Base-by-base conservation (phyloP, 2,888 invertebrate genomes). In the Drosophila austrosaltans region DNA sequence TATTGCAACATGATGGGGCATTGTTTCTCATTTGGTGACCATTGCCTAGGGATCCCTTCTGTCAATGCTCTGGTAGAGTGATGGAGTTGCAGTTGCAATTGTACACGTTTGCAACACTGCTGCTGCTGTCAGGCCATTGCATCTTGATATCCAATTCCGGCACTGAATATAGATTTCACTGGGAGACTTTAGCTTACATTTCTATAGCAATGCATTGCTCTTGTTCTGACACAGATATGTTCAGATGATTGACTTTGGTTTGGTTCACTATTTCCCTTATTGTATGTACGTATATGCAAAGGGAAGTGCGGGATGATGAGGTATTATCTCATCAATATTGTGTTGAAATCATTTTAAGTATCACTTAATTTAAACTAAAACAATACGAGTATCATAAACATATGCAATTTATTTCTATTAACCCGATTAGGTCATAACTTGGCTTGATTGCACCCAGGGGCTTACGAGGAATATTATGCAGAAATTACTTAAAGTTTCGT, bases 401-500 rank as follows among this genome's bases (percentile, higher is more conserved):
- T 28, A 30, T 36, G 73, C 69, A 63, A 56, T 62, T 63, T 57
- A 57, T 66, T 63, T 63, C 66, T 66, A 76, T 78, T 66, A 69
- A 53, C 64, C 53, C 36, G 53, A 28, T 25, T 36, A 20, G 28
- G 53, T 22, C 39, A 53, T 53, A 36, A 39, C 56, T 53, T 32
- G 12, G 7, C 10, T 59, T 58, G 60, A 89, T 78, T 73, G 70
- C 66, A 66, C 89, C 75, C 89, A 63, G 65, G 53, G 30, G 36
- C 28, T 25, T 63, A 68, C 54, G 63, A 39, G 71, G 32, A 66
- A 72, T 84, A 87, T 87, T 84, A 83, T 89, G 89, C 89, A 76
- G 79, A 89, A 84, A 84, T 78, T 76, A 75, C 89, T 83, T 83
- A 71, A 87, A 89, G 75, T 81, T 89, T 75, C 61, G 70, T 81